These are phyloP conservation scores for Emesis russula DNA, from an alignment of 2,888 invertebrate species.

Conservation along the genomic window DNA sequence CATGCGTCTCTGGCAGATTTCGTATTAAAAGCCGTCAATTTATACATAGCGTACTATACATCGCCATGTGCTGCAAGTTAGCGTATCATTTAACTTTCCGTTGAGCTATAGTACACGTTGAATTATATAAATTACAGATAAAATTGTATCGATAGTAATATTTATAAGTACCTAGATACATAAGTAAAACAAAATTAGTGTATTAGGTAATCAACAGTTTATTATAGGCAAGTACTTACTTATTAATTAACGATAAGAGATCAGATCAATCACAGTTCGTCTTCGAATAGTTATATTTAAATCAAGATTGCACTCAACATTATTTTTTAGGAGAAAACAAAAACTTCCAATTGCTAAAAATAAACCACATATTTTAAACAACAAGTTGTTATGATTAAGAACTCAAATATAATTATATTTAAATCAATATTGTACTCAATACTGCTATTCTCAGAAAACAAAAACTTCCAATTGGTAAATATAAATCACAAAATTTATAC, in stretches of 20 bases:
- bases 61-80: not conserved
- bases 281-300: too few relatives aligned
- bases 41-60: conserved; percentile 9
- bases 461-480: too few relatives aligned
- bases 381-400: too few relatives aligned
- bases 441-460: too few relatives aligned
- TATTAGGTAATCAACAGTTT: not conserved
- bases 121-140: not conserved
- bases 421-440: too few relatives aligned
- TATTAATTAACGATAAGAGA: conserved; percentile 17
- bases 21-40: conserved; percentile 18
- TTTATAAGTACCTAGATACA: not conserved
- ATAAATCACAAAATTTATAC: too few relatives aligned
- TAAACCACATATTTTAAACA: too few relatives aligned
- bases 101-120: conserved; percentile 10
- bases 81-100: conserved; percentile 9
- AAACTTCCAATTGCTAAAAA: too few relatives aligned
- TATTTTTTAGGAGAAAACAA: too few relatives aligned
- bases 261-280: not conserved
- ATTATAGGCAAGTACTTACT: conserved; percentile 7
- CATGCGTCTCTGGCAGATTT: not conserved
- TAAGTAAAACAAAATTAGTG: conserved; percentile 1
- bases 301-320: too few relatives aligned
- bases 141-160: not conserved
- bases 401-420: too few relatives aligned